These are phyloP conservation scores for Hippolais icterina DNA, from an alignment of 2,113 vertebrate species.

Conservation along the genomic window DNA sequence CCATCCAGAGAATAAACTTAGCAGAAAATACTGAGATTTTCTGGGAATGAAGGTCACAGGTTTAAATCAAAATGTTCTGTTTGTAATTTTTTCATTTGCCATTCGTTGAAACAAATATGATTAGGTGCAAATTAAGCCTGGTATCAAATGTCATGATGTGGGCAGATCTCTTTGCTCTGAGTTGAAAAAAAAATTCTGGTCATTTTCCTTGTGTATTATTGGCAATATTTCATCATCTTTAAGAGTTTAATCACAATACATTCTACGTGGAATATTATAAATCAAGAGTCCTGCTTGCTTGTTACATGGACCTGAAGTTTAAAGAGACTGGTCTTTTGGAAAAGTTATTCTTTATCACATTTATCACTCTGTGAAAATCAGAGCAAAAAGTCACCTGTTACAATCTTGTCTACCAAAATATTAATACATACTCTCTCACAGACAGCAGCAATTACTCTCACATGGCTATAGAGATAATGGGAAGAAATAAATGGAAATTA, in stretches of 20 bases:
- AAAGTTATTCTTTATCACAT: constrained; percentile 18
- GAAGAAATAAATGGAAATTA: constrained; percentile 28
- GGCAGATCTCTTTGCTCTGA: background rate
- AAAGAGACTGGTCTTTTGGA: background rate
- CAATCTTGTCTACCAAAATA: constrained; percentile 27
- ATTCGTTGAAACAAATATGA: background rate
- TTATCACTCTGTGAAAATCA: constrained; percentile 10
- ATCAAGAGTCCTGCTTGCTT: constrained; percentile 13
- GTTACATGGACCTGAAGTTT: background rate
- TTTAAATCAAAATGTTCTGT: constrained; percentile 10
- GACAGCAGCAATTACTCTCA: constrained; percentile 19
- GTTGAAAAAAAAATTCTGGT: background rate
- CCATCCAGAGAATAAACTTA: background rate
- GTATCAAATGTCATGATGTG: background rate
- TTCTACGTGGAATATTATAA: background rate
- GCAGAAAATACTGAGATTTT: background rate
- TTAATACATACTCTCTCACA: background rate
- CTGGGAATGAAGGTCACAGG: background rate
- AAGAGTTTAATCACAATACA: background rate
- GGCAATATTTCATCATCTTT: background rate
- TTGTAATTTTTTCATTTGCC: background rate
- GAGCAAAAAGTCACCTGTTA: constrained; percentile 34
- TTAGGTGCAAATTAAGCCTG: constrained; percentile 16
- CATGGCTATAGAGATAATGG: background rate
- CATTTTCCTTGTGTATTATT: background rate